Base-by-base conservation (phyloP, 2,888 invertebrate species). In the Oxyteleia sp. region DNA sequence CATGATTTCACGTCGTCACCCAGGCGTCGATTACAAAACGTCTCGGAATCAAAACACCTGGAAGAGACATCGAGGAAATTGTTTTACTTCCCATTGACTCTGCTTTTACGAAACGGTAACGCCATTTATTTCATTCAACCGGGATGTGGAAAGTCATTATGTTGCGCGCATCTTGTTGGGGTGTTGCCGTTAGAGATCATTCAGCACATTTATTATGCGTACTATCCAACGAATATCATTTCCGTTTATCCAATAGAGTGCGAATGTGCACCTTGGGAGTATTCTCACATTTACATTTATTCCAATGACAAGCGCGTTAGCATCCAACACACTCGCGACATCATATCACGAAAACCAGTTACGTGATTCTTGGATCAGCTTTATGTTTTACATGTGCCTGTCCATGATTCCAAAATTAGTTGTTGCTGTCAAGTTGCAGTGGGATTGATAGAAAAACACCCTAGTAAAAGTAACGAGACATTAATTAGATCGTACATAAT, bases 191-290 rank as follows among this genome's bases (percentile, higher is more conserved):
- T 45, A 18, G 16, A 1, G 45, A 18, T 45, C 45, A 45, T 18
- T 45, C 45, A 47, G 18, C 20, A 29, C 23, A 47, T 35, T 43
- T 23, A 32, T 11, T 26, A 41, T 53, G 47, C 47, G 32, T 8
- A 32, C 10, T 8, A 32, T 32, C 47, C 57, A n/a, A 8, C 16
- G 47, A 23, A 57, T 57, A 57, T 69, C 55, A 18, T 69, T 69
- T 57, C 69, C 45, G 20, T 69, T 69, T 18, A 32, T 55, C 57
- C 69, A 45, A 69, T 57, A 18, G 20, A 69, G 55, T 69, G 69
- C 55, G 20, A 69, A 69, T 45, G n/a, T n/a, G 45, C 57, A 35
- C 69, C 45, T 57, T 57, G 43, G 43, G 53, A 68, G 55, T 57
- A 69, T 35, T 57, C 20, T 68, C 55, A 38, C 32, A 55, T 32